Conservation (phyloP, 2,888 invertebrate genomes). For the Acrobasis consociella region DNA sequence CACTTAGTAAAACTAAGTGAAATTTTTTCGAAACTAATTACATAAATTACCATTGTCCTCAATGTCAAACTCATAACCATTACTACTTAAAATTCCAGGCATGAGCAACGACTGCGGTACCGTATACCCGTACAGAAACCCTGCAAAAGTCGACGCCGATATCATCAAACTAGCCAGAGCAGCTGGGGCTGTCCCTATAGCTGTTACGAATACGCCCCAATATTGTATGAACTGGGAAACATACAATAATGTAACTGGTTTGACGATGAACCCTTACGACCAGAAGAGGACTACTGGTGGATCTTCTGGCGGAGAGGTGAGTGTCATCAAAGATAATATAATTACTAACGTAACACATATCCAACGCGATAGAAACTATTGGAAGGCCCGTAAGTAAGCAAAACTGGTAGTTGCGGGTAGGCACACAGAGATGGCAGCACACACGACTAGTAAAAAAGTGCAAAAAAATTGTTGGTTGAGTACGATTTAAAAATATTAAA, state of each 20-base stretch:
- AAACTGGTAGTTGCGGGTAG: too few species aligned
- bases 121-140: conserved; percentile 79
- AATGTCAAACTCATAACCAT: neutral
- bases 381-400: too few species aligned
- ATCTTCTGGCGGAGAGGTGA: conserved; percentile 94
- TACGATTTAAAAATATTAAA: too few species aligned
- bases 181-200: conserved; percentile 92
- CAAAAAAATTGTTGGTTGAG: too few species aligned
- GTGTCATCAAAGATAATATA: too few species aligned
- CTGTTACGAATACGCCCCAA: conserved; percentile 95
- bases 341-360: too few species aligned
- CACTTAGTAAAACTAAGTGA: neutral
- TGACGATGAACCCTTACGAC: conserved; percentile 95
- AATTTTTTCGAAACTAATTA: neutral
- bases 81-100: conserved; percentile 67
- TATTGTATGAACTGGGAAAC: conserved; percentile 96
- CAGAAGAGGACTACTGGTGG: conserved; percentile 92
- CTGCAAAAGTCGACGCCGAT: conserved; percentile 88
- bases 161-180: conserved; percentile 86
- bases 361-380: too few species aligned
- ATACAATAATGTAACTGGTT: conserved; percentile 92
- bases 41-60: neutral
- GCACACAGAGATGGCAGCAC: too few species aligned
- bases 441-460: too few species aligned
- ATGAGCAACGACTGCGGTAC: conserved; percentile 90